Conservation (phyloP, 2,888 invertebrate genomes). For the Lithophane socia region DNA sequence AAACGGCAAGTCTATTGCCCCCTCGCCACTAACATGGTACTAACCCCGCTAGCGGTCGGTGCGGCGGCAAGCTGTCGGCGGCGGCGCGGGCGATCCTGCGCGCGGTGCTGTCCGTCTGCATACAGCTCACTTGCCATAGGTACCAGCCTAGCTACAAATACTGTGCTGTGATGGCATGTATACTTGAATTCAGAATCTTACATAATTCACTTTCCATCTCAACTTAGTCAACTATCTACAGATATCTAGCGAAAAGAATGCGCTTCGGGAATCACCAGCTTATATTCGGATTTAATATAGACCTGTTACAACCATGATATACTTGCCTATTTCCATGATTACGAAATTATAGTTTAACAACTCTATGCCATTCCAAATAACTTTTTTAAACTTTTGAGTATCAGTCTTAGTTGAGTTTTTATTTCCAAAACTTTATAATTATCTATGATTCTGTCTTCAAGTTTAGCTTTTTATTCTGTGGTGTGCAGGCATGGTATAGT, state of each 20-base stretch:
- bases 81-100: conserved; percentile 82
- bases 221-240: background rate
- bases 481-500: background rate
- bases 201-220: background rate
- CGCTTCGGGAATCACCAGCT: background rate
- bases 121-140: conserved; percentile 87
- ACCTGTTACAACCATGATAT: background rate
- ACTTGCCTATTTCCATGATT: background rate
- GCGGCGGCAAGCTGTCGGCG: conserved; percentile 79
- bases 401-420: background rate
- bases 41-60: conserved; percentile 70
- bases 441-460: background rate
- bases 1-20: background rate
- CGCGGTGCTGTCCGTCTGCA: conserved; percentile 83
- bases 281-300: background rate
- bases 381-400: background rate
- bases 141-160: conserved; percentile 65
- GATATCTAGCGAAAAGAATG: background rate
- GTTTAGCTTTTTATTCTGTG: background rate
- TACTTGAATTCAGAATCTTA: conserved; percentile 3
- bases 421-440: background rate
- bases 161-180: conserved; percentile 5
- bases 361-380: too few relatives aligned
- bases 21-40: conserved; percentile 15
- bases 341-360: too few relatives aligned